These are phyloP conservation scores for Tachycineta bicolor DNA, from an alignment of 2,113 vertebrate genomes.

Conservation along the genomic window DNA sequence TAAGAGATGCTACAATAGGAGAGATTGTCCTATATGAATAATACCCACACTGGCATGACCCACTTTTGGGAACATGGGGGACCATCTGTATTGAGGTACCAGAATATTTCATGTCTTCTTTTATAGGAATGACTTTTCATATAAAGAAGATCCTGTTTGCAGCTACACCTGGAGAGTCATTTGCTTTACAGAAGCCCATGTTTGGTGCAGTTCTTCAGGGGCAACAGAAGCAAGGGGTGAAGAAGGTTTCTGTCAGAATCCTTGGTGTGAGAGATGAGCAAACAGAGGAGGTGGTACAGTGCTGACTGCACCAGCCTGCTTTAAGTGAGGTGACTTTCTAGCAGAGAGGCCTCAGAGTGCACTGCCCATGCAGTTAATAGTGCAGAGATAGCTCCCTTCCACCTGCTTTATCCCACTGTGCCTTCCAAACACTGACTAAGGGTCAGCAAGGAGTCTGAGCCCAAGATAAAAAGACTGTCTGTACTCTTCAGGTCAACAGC, in stretches of 20 bases:
- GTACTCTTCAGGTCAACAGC: neutral
- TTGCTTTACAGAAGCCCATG: neutral
- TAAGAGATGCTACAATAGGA: neutral
- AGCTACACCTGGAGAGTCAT: neutral
- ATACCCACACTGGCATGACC: neutral
- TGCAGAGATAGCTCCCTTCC: neutral
- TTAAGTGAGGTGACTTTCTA: neutral
- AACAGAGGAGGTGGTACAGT: neutral
- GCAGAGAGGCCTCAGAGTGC: neutral
- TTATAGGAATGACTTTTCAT: neutral
- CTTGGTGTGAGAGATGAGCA: neutral
- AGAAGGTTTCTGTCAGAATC: neutral
- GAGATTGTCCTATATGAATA: neutral
- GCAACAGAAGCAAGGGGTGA: neutral
- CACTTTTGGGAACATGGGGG: neutral
- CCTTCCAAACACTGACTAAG: neutral
- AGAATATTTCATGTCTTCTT: neutral
- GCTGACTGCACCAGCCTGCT: neutral
- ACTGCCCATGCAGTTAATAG: neutral
- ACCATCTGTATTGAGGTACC: neutral
- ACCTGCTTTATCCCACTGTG: neutral
- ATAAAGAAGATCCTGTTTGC: neutral
- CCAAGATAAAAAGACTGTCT: neutral
- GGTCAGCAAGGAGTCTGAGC: neutral
- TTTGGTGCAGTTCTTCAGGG: rapidly evolving